Evolutionary conservation across 2,797 vertebrate genomes (phyloP).

Genomic region (Poeciliopsis turneri): DNA sequence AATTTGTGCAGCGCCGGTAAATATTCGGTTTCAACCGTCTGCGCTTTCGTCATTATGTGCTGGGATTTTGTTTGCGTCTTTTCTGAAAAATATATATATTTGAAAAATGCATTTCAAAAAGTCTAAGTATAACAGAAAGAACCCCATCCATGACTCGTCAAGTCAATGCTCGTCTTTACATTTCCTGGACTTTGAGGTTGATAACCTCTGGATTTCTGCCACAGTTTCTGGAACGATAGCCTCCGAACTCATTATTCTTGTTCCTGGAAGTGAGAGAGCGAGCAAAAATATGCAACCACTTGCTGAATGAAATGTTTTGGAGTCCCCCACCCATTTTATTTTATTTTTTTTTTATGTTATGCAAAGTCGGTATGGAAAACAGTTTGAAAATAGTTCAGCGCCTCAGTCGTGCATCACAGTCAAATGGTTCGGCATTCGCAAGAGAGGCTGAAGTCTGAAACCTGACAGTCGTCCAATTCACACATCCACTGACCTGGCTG

Average conservation of each 20-base stretch:
- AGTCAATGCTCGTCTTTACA: not conserved
- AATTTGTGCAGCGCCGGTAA: too few relatives aligned
- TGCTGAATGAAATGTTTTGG: constrained; percentile 28
- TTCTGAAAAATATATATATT: not conserved
- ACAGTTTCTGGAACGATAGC: constrained; percentile 47
- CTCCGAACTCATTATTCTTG: constrained; percentile 55
- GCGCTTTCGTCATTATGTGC: not conserved
- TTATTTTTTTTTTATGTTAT: not conserved
- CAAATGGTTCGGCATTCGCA: constrained; percentile 52
- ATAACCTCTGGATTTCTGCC: constrained; percentile 32
- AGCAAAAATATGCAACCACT: constrained; percentile 28
- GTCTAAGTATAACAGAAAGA: not conserved
- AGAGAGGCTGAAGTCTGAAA: constrained; percentile 50
- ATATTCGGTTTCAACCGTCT: not conserved
- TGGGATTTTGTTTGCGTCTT: not conserved
- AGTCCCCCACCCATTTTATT: not conserved
- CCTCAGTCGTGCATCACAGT: constrained; percentile 27
- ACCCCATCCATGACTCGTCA: not conserved
- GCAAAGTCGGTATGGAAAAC: constrained; percentile 31
- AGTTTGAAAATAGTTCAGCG: constrained; percentile 42
- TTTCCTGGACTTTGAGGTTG: not conserved
- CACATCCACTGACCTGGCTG: constrained; percentile 54
- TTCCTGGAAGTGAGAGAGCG: constrained; percentile 29
- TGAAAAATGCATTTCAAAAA: not conserved
- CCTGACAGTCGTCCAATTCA: constrained; percentile 62